Base-by-base conservation (phyloP, 2,797 vertebrate species). In the Myotis planiceps region DNA sequence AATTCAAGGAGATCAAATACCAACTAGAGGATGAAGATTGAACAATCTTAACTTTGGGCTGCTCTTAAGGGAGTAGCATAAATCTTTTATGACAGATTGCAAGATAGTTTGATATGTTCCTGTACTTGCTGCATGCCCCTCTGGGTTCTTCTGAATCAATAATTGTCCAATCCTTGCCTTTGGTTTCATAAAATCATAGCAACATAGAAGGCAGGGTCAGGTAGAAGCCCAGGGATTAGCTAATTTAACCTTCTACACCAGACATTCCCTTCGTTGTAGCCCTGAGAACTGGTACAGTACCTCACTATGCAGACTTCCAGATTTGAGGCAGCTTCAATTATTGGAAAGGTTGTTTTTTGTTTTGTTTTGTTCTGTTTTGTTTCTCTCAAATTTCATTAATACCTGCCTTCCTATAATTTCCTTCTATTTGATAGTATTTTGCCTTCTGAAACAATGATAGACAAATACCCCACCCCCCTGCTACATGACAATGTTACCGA, bases 131-230 rank as follows among this genome's bases (percentile, higher is more conserved):
- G 84, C 42, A 29, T 84, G 42, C 49, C 60, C 95, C 37, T 79
- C 66, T 47, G 60, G 82, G 65, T 92, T 91, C 83, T 88, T 65
- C 25, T 81, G 47, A 94, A 94, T 96, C 80, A 95, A 96, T 96
- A 89, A 49, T 72, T 96, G 92, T 94, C 83, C 37, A 93, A 3
- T 81, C 39, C 23, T 91, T 51, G 32, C 47, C 76, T 96, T 91
- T 72, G 53, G 32, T 75, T 94, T 94, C 75, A 91, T 27, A 89
- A 81, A 94, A 63, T 95, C 83, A 92, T 29, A 96, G n/a, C 49
- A 94, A 95, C 60, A 79, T 10, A 80, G 45, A 69, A 76, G 65
- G 6, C 29, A 51, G 47, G 10, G 23, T 60, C 32, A 80, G 66
- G 65, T 21, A 12, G 47, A 84, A 71, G 42, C 6, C 27, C 37